Base-by-base conservation (phyloP, 2,888 invertebrate genomes). In the Parelbella ahira region DNA sequence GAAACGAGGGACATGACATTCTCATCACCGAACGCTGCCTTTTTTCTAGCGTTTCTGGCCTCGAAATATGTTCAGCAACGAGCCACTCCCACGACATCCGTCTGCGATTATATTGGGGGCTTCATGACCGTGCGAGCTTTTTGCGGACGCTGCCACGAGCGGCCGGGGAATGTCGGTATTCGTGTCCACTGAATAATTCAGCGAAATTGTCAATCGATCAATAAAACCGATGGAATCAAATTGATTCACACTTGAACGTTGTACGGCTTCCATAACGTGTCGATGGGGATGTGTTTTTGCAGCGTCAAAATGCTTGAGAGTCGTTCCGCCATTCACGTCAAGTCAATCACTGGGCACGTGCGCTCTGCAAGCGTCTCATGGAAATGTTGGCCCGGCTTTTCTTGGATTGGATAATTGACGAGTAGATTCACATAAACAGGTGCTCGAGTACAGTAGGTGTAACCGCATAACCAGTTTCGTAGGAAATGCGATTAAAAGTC, bases 1-100 rank as follows among this genome's bases (percentile, higher is more conserved):
- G 72, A 75, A 82, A 80, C 83, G 76, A 73, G 59, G 69, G 81
- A 86, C 87, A 87, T 86, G 86, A 86, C 86, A 83, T 87, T 86
- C 86, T 86, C 86, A 86, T 86, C 87, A 86, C 86, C 81, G 68
- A 84, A 77, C 70, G 77, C 58, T 72, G 52, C 47, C 58, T 72
- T 84, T 84, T 86, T 83, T 74, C 66, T 60, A 65, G 46, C 58
- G 60, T 66, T 68, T 66, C 63, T 59, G 56, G 58, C 60, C 58
- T 55, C 70, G 55, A 76, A 70, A 72, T 71, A 70, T 66, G 71
- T 65, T 60, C 65, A 56, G 58, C 50, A 53, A 56, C 55, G 67
- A 64, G 58, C 66, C 72, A 75, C 78, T 83, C 82, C 76, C 82
- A 82, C 81, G 83, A 74, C 68, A 71, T 63, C 64, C 57, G 41